phyloP scores from a whole-genome alignment of 2,888 invertebrate genomes.

The Scrobipalpa atriplicella region DNA sequence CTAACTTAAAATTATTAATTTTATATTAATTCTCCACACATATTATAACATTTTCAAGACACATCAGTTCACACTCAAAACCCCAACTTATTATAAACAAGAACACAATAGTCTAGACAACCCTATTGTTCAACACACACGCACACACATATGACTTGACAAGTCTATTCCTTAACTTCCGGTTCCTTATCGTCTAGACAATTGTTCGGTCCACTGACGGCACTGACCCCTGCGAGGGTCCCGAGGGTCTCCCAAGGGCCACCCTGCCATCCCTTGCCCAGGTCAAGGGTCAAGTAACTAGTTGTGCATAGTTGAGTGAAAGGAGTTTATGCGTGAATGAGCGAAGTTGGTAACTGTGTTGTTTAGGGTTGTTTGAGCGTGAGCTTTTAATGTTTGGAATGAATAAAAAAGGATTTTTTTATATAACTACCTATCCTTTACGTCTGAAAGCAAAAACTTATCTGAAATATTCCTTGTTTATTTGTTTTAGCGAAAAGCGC shows the following conservation, averaged over 20 bases:
- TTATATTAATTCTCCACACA: no score
- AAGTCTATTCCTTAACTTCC: constrained; percentile 19
- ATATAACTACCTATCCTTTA: no score
- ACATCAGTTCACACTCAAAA: not conserved
- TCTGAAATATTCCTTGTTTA: no score
- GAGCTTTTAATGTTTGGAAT: not conserved
- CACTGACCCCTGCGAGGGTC: not conserved
- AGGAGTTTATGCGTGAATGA: not conserved
- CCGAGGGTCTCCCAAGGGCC: not conserved
- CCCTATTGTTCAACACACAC: not conserved
- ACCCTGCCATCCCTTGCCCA: not conserved
- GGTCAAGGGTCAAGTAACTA: constrained; percentile 21
- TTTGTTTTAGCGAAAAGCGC: no score
- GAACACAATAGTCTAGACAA: constrained; percentile 10
- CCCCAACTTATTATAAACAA: no score
- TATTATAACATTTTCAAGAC: no score
- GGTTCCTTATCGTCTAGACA: constrained; percentile 23
- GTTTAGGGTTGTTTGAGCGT: not conserved
- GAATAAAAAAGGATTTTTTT: no score
- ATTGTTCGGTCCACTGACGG: constrained; percentile 7
- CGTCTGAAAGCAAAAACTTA: no score
- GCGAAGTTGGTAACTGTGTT: not conserved
- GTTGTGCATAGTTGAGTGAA: constrained; percentile 23
- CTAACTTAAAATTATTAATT: no score
- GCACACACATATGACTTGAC: not conserved